Conservation (phyloP, 2,113 vertebrate species). For the Coregonus clupeaformis region DNA sequence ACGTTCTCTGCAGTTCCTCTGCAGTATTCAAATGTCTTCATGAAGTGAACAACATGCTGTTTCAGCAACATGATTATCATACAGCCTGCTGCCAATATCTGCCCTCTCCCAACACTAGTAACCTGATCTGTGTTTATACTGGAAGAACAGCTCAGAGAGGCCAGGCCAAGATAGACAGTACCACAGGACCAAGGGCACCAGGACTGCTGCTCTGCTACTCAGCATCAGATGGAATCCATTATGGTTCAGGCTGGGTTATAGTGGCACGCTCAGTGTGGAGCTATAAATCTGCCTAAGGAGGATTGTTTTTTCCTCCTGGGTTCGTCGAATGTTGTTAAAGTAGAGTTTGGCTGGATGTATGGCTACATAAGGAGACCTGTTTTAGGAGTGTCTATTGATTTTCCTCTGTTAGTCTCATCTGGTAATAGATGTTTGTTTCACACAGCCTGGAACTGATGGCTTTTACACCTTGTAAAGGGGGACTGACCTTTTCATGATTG, state of each 20-base stretch:
- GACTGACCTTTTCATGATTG: conserved; percentile 24
- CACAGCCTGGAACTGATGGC: conserved; percentile 22
- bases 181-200: background rate
- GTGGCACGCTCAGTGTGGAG: too few relatives aligned
- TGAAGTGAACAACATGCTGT: background rate
- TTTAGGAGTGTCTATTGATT: too few relatives aligned
- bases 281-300: background rate
- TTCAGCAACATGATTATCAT: conserved; percentile 19
- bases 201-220: background rate
- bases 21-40: background rate
- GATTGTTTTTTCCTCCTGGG: background rate
- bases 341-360: conserved; percentile 6
- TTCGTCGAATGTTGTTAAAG: background rate
- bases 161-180: conserved; percentile 4
- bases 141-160: conserved; percentile 6
- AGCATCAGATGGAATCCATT: conserved; percentile 10
- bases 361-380: background rate
- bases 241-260: background rate
- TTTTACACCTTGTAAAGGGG: conserved; percentile 45
- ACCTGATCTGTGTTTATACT: conserved; percentile 21
- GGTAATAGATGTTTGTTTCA: background rate
- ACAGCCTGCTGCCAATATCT: conserved; percentile 19
- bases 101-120: conserved; percentile 5
- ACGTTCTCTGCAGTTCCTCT: background rate
- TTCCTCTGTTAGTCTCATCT: too few relatives aligned